A percentile compares a stretch with the other conserved stretches of the same genome.
These are phyloP conservation scores for Eudasyphora cyanicolor DNA, from an alignment of 2,888 invertebrate species.

Conservation along the genomic window DNA sequence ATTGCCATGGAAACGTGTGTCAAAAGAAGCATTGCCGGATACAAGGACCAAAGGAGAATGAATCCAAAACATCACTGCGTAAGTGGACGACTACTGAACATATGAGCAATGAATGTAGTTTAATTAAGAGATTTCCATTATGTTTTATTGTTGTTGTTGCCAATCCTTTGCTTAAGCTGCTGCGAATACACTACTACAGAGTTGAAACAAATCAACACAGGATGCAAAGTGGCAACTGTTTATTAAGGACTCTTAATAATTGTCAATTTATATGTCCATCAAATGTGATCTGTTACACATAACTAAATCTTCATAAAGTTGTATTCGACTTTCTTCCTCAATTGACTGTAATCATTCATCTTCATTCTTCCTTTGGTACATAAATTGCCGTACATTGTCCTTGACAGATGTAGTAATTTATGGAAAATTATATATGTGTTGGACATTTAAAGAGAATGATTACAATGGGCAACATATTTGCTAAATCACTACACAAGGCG, in stretches of 20 bases:
- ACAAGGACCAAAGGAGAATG: neutral
- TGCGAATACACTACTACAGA: too few relatives aligned
- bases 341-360: too few relatives aligned
- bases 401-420: too few relatives aligned
- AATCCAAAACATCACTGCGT: neutral
- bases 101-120: conserved; percentile 16
- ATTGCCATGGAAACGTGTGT: neutral
- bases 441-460: too few relatives aligned
- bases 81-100: neutral
- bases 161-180: neutral
- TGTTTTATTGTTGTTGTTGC: neutral
- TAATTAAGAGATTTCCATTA: neutral
- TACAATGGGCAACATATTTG: too few relatives aligned
- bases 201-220: neutral
- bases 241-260: neutral
- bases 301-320: too few relatives aligned
- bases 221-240: neutral
- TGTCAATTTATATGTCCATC: neutral
- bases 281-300: too few relatives aligned
- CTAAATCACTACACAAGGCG: too few relatives aligned
- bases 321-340: too few relatives aligned
- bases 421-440: too few relatives aligned
- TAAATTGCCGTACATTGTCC: too few relatives aligned
- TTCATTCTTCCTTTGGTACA: too few relatives aligned
- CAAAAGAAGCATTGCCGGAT: neutral